Conservation (phyloP, 2,797 vertebrate genomes). For the Somateria mollissima region DNA sequence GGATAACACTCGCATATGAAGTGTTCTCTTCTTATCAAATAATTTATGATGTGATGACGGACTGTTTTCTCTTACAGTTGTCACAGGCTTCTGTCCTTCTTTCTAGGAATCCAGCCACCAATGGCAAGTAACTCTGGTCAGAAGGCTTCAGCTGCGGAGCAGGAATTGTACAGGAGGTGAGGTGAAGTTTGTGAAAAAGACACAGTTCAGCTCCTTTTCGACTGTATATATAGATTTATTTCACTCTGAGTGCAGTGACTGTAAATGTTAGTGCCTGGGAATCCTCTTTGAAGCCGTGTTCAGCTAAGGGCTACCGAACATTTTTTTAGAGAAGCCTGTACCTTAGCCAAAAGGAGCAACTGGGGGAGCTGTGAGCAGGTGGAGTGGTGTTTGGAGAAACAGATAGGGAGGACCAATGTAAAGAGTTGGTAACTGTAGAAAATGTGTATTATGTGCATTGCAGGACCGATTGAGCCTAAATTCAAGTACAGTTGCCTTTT, state of each 20-base stretch:
- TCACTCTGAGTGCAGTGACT: background rate
- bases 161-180: constrained; percentile 79
- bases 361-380: background rate
- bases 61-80: background rate
- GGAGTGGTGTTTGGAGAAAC: background rate
- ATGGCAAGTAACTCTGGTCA: background rate
- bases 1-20: background rate
- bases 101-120: constrained; percentile 61
- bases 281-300: background rate
- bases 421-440: background rate
- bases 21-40: background rate
- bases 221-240: background rate
- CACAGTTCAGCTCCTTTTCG: background rate
- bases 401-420: background rate
- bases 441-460: background rate
- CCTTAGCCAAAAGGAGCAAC: background rate
- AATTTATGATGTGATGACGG: background rate
- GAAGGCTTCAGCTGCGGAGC: constrained; percentile 53
- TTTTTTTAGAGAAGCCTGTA: background rate
- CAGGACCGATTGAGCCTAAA: background rate
- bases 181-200: background rate
- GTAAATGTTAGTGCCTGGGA: background rate
- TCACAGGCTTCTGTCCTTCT: background rate
- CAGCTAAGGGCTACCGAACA: background rate
- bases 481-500: background rate